These are phyloP conservation scores for Zaprionus africanus DNA, from an alignment of 1,140 invertebrate species.

Conservation along the genomic window DNA sequence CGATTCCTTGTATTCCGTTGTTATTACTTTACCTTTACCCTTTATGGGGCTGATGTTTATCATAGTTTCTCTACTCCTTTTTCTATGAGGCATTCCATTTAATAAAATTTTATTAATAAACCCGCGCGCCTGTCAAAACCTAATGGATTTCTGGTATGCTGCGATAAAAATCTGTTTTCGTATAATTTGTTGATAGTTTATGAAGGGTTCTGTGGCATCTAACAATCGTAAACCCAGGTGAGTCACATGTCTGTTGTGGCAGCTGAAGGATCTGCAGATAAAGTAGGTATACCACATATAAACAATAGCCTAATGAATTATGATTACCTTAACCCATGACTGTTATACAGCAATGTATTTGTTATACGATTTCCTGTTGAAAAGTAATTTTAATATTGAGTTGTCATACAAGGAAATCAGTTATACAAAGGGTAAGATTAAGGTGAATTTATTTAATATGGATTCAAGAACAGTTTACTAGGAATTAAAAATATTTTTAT, in stretches of 20 bases:
- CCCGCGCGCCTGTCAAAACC: constrained; percentile 65
- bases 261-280: constrained; percentile 27
- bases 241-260: constrained; percentile 19
- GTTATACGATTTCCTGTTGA: not conserved
- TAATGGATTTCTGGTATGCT: constrained; percentile 65
- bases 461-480: too few relatives aligned
- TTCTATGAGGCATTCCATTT: constrained; percentile 48
- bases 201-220: constrained; percentile 26
- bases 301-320: constrained; percentile 5
- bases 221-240: not conserved
- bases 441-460: too few relatives aligned
- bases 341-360: not conserved
- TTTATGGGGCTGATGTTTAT: constrained; percentile 62
- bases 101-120: constrained; percentile 79
- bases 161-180: constrained; percentile 66
- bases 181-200: constrained; percentile 64
- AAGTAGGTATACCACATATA: not conserved
- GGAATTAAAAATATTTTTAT: too few relatives aligned
- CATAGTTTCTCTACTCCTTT: constrained; percentile 22
- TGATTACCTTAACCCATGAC: not conserved
- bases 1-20: constrained; percentile 37
- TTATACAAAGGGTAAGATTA: too few relatives aligned
- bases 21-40: constrained; percentile 56
- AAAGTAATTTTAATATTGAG: not conserved
- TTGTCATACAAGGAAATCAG: not conserved